A percentile compares a stretch with the other conserved stretches of the same genome.
Conservation (phyloP, 2,113 vertebrate species). For the Hystrix brachyura region DNA sequence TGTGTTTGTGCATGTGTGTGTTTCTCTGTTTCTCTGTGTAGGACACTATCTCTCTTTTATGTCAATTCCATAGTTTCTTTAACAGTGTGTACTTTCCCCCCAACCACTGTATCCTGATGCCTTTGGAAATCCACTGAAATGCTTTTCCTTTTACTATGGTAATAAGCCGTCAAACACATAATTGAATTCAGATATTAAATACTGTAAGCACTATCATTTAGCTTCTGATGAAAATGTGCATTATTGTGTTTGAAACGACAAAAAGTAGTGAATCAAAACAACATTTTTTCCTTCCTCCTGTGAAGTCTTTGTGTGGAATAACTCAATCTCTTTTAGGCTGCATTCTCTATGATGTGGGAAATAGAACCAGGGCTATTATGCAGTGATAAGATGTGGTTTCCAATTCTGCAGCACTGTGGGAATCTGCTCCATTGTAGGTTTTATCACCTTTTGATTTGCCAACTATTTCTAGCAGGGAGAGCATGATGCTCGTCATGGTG, state of each 20-base stretch:
- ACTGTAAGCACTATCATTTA: constrained; percentile 80
- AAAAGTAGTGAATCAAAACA: constrained; percentile 72
- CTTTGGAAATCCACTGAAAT: constrained; percentile 82
- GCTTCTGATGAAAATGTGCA: constrained; percentile 80
- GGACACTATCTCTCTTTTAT: constrained; percentile 64
- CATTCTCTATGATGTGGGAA: constrained; percentile 60
- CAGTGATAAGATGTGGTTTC: constrained; percentile 56
- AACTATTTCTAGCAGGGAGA: constrained; percentile 12
- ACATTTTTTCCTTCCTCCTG: constrained; percentile 19
- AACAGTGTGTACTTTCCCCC: constrained; percentile 53
- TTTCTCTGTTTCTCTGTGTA: not conserved
- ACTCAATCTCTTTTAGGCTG: constrained; percentile 73
- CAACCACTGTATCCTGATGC: constrained; percentile 64
- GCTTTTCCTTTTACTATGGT: constrained; percentile 77
- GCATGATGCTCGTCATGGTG: not conserved
- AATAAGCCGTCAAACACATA: constrained; percentile 82
- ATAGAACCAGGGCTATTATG: constrained; percentile 58
- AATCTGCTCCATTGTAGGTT: constrained; percentile 19
- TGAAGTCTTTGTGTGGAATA: constrained; percentile 79
- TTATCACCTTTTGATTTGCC: constrained; percentile 44
- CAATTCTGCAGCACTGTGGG: constrained; percentile 57
- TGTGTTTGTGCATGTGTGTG: not conserved
- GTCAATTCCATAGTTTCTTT: constrained; percentile 64
- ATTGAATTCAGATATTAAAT: constrained; percentile 85
- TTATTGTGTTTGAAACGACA: constrained; percentile 77